Conservation (phyloP, 30 jellyfish, hydroid and myxozoan species). For the Hydra vulgaris region DNA sequence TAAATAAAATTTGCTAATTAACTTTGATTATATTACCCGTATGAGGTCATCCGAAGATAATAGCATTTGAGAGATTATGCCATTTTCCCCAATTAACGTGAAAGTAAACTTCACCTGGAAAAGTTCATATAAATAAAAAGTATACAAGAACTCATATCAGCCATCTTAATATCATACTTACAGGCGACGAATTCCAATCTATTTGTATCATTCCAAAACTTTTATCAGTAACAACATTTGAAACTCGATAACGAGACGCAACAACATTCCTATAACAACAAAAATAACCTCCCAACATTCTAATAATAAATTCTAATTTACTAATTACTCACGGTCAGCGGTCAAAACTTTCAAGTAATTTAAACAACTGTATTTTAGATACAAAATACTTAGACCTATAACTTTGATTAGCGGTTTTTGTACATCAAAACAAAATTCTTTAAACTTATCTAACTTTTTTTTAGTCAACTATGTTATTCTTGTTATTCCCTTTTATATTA, state of each 20-base stretch:
- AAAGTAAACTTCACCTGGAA: slow-evolving; percentile 43
- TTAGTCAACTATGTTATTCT: no score
- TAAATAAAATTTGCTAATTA: background rate
- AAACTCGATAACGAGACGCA: slow-evolving; percentile 72
- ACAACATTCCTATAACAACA: slow-evolving; percentile 60
- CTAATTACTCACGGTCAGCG: background rate
- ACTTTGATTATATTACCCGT: background rate
- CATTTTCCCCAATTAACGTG: slow-evolving; percentile 50
- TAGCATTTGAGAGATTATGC: slow-evolving; percentile 29
- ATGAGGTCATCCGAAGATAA: slow-evolving; percentile 36
- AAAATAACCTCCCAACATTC: background rate
- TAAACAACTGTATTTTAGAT: no score
- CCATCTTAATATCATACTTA: background rate
- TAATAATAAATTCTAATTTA: background rate
- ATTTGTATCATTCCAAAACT: slow-evolving; percentile 68
- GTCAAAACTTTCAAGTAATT: no score
- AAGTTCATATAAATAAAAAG: background rate
- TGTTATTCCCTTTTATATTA: no score
- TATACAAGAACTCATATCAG: background rate
- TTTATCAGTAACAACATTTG: slow-evolving; percentile 71
- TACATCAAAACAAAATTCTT: no score
- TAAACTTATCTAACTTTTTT: no score
- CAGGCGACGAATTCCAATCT: slow-evolving; percentile 52
- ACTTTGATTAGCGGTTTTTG: no score
- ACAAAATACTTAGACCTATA: no score